phyloP scores from a whole-genome alignment of 2,113 vertebrate species.

The Camarhynchus parvulus region DNA sequence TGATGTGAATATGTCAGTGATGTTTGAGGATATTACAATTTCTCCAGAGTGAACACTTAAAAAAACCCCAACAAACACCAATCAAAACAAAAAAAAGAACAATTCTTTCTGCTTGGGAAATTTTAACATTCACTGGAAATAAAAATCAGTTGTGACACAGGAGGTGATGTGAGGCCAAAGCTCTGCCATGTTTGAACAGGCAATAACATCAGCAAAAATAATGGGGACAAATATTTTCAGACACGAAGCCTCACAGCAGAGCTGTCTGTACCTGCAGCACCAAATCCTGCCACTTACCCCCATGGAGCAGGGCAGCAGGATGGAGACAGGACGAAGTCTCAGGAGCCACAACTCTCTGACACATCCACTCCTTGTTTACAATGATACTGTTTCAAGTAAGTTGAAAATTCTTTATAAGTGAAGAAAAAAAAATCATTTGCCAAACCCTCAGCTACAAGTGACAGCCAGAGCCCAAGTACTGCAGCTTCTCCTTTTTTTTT shows the following conservation, averaged over 20 bases:
- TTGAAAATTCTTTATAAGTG: neutral
- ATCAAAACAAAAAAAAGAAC: neutral
- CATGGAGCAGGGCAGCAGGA: fast-evolving
- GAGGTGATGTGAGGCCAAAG: neutral
- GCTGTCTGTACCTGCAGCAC: conserved; percentile 36
- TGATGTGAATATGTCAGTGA: neutral
- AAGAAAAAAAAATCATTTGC: neutral
- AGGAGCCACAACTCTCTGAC: neutral
- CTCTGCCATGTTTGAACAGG: neutral
- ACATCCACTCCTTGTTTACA: neutral
- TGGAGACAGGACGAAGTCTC: neutral
- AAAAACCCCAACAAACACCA: neutral
- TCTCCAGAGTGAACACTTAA: neutral
- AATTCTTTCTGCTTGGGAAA: neutral
- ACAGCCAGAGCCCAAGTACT: neutral
- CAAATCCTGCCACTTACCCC: fast-evolving
- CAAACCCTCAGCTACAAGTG: neutral
- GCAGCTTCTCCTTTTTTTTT: neutral
- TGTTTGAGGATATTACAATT: neutral
- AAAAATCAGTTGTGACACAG: neutral
- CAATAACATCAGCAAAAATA: neutral
- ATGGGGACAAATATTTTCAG: neutral
- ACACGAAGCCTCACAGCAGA: neutral
- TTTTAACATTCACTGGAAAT: neutral
- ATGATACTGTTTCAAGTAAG: neutral